Evolutionary conservation across 2,797 vertebrate genomes (phyloP), one percentile per base, ranked within the genome.

Genomic region (Cryptoprocta ferox): DNA sequence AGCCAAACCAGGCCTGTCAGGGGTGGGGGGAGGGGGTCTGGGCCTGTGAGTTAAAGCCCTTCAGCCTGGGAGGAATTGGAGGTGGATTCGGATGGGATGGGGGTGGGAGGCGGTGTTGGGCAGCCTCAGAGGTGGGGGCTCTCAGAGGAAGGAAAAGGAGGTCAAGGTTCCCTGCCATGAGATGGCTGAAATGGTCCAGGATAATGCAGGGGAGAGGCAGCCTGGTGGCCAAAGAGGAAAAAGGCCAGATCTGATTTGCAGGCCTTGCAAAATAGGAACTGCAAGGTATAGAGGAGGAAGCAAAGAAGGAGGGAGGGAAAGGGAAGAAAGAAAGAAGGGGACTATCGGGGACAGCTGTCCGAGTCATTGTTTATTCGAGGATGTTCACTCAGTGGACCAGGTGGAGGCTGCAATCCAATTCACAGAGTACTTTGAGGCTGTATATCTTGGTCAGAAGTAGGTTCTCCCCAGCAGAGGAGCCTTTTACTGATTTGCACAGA

Each of bases 1-100:
- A 97, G 96, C 73, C 91, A 88, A 89, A 95, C 95, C 94, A 71
- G 79, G 92, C 73, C 93, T 97, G 98, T 97, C 93, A 83, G 42
- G 16, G 26, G 92, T 48, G 48, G 10, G 85, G 30, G 26, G 37
- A 26, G 18, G 85, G 42, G 28, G 1, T 0, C 37, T 65, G 66
- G 66, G 66, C 53, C 59, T 3, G 8, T 81, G 86, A 80, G 70
- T 83, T 95, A 96, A 7, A 93, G 93, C 18, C 3, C 85, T 56
- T 82, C 82, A 45, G 48, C 90, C 56, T 37, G 68, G 83, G 63
- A 42, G 53, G 9, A 68, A 56, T 0, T 42, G 11, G 53, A 12
- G 50, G 73, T 32, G 35, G 66, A 76, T 79, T n/a, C 2, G 5
- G 83, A 68, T 56, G 21, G 75, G 0, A 1, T 16, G 71, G 39